Evolutionary conservation across 2,113 vertebrate genomes (phyloP), one percentile per base, ranked within the genome.

Genomic region (Eublepharis macularius): DNA sequence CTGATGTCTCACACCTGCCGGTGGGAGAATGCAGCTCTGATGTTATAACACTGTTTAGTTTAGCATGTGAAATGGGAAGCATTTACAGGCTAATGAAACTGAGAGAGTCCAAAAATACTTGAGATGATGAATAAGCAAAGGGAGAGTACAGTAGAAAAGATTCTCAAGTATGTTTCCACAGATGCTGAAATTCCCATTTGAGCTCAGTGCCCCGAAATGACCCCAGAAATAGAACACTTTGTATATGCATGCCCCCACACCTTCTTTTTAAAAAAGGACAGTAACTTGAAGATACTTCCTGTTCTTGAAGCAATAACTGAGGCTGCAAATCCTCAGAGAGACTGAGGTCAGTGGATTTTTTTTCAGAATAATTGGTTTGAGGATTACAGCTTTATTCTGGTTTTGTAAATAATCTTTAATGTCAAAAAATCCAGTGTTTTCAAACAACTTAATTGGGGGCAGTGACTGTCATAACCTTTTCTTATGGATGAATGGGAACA

Each of bases 1-100:
- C 11, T 29, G 13, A 57, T 73, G 34, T 54, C 34, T 41, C 45
- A 41, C 17, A 21, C 63, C 73, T 41, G 0, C 0, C 19, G 81
- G 76, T 13, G 63, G 24, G 36, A 51, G 26, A 39, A 68, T 19
- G 4, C 29, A 69, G 26, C 41, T 51, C 34, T 14, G 63, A 32
- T 47, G 68, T 77, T 54, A 54, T 72, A 14, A 7, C 21, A 54
- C 21, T 66, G 32, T 51, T 49, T 26, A 29, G 60, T 54, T 54
- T 57, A 32, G 21, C 36, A 9, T 57, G 29, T 41, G 63, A 54
- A 21, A 43, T n/a, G 43, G 51, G 34, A 54, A n/a, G 39, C 4
- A 11, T 57, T 36, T 83, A 76, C 5, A 34, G 43, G 24, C 84
- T 87, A 32, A 76, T 84, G 34, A 69, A 63, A 63, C 10, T 63